Conservation (phyloP, 1,140 invertebrate genomes). For the Mizuhopecten yessoensis region DNA sequence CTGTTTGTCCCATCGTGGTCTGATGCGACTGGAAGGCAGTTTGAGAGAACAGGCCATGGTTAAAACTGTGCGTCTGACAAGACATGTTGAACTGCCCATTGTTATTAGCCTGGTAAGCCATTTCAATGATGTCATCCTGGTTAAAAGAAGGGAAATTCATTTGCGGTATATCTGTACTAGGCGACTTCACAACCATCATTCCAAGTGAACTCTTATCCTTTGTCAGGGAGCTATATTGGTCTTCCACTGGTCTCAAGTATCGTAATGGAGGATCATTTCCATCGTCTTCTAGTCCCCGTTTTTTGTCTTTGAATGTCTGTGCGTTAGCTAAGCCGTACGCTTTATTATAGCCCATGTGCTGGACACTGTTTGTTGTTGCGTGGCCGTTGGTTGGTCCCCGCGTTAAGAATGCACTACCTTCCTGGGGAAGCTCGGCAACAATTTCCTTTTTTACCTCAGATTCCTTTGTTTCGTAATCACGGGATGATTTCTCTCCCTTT, state of each 20-base stretch:
- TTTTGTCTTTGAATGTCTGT: conserved; percentile 14
- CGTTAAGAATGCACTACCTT: not conserved
- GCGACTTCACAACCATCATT: not conserved
- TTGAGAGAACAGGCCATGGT: not conserved
- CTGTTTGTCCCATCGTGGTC: not conserved
- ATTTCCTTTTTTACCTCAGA: not conserved
- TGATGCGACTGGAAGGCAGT: not conserved
- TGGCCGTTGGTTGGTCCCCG: not conserved
- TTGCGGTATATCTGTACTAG: not conserved
- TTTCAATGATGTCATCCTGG: not conserved
- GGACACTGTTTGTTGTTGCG: not conserved
- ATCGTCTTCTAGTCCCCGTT: not conserved
- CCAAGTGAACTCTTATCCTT: conserved; percentile 12
- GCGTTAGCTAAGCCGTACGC: not conserved
- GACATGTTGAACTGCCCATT: not conserved
- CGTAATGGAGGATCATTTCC: not conserved
- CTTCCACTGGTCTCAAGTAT: not conserved
- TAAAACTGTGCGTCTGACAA: not conserved
- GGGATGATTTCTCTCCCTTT: not conserved
- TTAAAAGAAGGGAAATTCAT: not conserved
- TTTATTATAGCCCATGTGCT: conserved; percentile 25
- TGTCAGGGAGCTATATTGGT: not conserved
- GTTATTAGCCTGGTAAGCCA: not conserved
- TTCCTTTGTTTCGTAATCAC: not conserved
- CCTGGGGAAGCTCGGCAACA: not conserved